Conservation (phyloP, 2,797 vertebrate species). For the Acanthurus leucopareius region DNA sequence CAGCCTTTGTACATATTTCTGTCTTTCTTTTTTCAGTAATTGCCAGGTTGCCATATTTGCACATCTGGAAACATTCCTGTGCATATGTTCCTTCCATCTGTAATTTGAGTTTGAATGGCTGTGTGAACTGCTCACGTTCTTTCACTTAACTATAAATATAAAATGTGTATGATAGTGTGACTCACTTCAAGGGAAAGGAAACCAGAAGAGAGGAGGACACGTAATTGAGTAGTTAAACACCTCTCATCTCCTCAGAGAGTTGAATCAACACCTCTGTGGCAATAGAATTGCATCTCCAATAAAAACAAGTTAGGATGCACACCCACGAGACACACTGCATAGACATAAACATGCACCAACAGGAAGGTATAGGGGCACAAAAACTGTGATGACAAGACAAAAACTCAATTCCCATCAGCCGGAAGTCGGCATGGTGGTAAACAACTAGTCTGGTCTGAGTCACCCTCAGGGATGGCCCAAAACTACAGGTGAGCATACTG, state of each 20-base stretch:
- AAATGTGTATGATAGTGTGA: neutral
- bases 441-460: slow-evolving; percentile 48
- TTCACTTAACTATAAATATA: slow-evolving; percentile 1
- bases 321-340: slow-evolving; percentile 15
- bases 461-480: slow-evolving; percentile 26
- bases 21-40: slow-evolving; percentile 26
- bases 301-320: slow-evolving; percentile 18
- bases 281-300: slow-evolving; percentile 36
- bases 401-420: slow-evolving; percentile 51
- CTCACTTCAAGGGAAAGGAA: slow-evolving; percentile 1
- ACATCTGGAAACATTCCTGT: slow-evolving; percentile 31
- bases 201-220: slow-evolving; percentile 9
- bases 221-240: slow-evolving; percentile 40
- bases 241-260: slow-evolving; percentile 9
- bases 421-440: slow-evolving; percentile 31
- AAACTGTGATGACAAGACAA: slow-evolving; percentile 30
- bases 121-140: slow-evolving; percentile 5
- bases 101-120: neutral
- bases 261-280: slow-evolving; percentile 35
- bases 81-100: slow-evolving; percentile 51
- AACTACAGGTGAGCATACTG: slow-evolving; percentile 12
- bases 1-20: slow-evolving; percentile 11
- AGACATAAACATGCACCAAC: slow-evolving; percentile 41
- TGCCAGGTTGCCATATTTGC: slow-evolving; percentile 36
- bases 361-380: slow-evolving; percentile 59